Evolutionary conservation across 2,113 vertebrate genomes (phyloP), one percentile per base, ranked within the genome.

Genomic region (Engraulis encrasicolus): DNA sequence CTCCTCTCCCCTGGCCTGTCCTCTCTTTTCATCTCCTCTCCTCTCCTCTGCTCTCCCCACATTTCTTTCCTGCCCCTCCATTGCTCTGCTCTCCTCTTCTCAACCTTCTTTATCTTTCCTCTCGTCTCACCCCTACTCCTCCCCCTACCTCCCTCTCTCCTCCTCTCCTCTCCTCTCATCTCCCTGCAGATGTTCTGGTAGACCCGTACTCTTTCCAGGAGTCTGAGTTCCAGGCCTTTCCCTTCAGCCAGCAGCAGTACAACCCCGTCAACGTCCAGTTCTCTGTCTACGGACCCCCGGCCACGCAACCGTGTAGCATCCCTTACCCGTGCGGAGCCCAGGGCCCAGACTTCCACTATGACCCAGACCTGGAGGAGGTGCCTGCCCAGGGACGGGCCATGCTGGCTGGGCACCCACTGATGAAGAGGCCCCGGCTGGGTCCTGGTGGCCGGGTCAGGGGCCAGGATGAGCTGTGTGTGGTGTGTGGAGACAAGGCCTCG

Each of bases 401-500:
- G 1, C 89, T 92, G 0, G 83, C 86, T 0, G 94, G 85, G 1
- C 93, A 92, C 37, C 91, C 93, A 82, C 90, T 93, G 11, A 92
- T 94, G 0, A 96, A 95, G 90, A 94, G 95, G 89, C 91, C 94
- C 0, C 92, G 95, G 50, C 5, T 96, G 78, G 96, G 82, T 12
- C 92, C 92, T 0, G 94, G 95, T 38, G 94, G 94, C 20, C 88
- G 93, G 85, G 88, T 93, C 84, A 96, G 96, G 89, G 95, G 95
- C 20, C 96, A 97, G 91, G 97, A 97, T 38, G 97, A 98, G 90
- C 95, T 98, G 86, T 99, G 97, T 18, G 95, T 98, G 79, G 97
- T 98, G 84, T 99, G 97, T 34, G 97, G 97, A 0, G 97, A 99
- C 90, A 98, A 98, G 84, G 97, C 97, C 0, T 99, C 97, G 0